Evolutionary conservation across 2,113 vertebrate genomes (phyloP), one percentile per base, ranked within the genome.

Genomic region (Alosa alosa): DNA sequence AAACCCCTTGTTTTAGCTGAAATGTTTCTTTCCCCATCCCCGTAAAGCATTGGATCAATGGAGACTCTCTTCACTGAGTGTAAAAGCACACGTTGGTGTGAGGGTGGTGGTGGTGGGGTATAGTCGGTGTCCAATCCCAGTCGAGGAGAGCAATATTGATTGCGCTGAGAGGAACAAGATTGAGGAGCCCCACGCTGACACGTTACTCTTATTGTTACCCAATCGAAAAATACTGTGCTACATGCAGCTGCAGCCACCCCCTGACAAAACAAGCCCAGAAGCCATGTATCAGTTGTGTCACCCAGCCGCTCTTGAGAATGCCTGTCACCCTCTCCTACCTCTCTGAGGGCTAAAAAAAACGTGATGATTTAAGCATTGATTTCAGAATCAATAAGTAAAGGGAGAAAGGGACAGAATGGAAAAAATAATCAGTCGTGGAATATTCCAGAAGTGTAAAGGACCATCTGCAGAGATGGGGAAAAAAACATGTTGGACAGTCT

Each of bases 101-200:
- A n/a, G 46, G 49, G 82, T 81, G 39, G 81, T 68, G 83, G 88
- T 52, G 41, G 7, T 22, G 83, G 60, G 72, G 85, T 72, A 60
- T 86, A 31, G 25, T 25, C n/a, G 8, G 64, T 36, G 68, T 75
- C 68, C 31, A 75, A 75, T 75, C 68, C 60, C 22, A 25, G 60
- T 22, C 60, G 9, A 75, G 68, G 91, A 45, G 85, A n/a, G 39
- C 87, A 81, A 83, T 91, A 94, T 95, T 91, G 94, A 95, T 95
- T 88, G 92, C 89, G 86, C 90, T 91, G 91, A 93, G 93, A 93
- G 90, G 91, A 91, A 92, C 92, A 92, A 93, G 91, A 95, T 92
- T 90, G 94, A 94, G 90, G 90, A 93, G 86, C 87, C 90, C 31
- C 88, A 85, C 90, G 90, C 89, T 88, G 92, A 92, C 90, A 90